Conservation (phyloP, 2,797 vertebrate genomes). For the Cyclopterus lumpus region DNA sequence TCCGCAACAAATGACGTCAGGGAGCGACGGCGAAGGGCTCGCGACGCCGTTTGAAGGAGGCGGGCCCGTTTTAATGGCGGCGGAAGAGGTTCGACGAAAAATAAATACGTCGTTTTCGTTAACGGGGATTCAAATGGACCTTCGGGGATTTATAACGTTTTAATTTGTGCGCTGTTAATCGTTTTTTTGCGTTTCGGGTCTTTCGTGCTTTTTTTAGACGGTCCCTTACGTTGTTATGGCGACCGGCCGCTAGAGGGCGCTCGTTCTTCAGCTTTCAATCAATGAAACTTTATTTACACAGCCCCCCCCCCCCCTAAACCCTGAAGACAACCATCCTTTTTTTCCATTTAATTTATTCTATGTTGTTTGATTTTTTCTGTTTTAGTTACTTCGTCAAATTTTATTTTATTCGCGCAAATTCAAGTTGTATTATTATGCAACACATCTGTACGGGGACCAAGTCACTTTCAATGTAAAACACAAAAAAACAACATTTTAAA, state of each 20-base stretch:
- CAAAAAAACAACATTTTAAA: not conserved
- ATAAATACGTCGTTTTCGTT: not conserved
- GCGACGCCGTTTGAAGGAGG: not conserved
- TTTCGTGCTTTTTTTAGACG: slow-evolving; percentile 19
- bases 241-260: slow-evolving; percentile 52
- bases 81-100: no score
- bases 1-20: slow-evolving; percentile 75
- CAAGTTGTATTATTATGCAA: not conserved
- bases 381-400: not conserved
- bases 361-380: not conserved
- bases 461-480: not conserved
- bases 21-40: slow-evolving; percentile 8
- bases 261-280: not conserved
- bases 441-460: not conserved
- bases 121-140: no score
- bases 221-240: slow-evolving; percentile 52
- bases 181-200: not conserved
- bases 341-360: not conserved
- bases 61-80: not conserved
- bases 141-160: accelerated
- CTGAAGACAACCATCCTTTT: not conserved
- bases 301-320: not conserved
- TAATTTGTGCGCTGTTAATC: accelerated
- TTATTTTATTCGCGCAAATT: not conserved
- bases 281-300: slow-evolving; percentile 1